A percentile compares a stretch with the other conserved stretches of the same genome.
These are phyloP conservation scores for Lithobius niger DNA, from an alignment of 1,140 invertebrate genomes.

Conservation along the genomic window DNA sequence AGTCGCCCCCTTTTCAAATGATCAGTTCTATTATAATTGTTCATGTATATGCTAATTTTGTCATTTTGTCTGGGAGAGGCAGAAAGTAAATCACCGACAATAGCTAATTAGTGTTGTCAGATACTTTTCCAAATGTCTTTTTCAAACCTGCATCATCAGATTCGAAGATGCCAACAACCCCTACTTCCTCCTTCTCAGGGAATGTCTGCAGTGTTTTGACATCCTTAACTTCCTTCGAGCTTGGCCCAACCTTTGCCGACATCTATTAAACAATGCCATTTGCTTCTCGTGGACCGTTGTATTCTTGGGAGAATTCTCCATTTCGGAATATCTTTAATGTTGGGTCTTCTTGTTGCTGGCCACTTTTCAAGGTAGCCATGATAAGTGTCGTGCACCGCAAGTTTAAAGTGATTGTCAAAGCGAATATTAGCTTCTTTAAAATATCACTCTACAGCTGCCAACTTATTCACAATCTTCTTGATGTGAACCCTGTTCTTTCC, in stretches of 20 bases:
- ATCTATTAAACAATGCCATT: constrained; percentile 89
- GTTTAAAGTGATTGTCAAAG: too few relatives aligned
- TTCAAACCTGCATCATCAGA: constrained; percentile 58
- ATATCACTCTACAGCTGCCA: constrained; percentile 76
- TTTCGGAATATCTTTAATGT: constrained; percentile 93
- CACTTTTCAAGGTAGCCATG: too few relatives aligned
- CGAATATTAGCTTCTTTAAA: constrained; percentile 89
- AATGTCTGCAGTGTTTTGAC: constrained; percentile 54
- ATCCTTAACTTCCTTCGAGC: constrained; percentile 65
- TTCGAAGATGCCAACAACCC: constrained; percentile 51
- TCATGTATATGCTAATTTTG: too few relatives aligned
- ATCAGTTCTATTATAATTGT: too few relatives aligned
- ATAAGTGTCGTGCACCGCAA: too few relatives aligned
- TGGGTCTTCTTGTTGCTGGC: constrained; percentile 88
- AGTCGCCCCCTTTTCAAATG: too few relatives aligned
- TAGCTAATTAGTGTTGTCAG: constrained; percentile 82
- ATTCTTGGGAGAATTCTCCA: constrained; percentile 79
- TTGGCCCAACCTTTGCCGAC: constrained; percentile 89
- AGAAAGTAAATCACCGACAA: too few relatives aligned
- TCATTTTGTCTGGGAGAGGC: too few relatives aligned
- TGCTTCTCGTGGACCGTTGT: constrained; percentile 90
- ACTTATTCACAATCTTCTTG: too few relatives aligned
- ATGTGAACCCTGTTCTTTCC: too few relatives aligned
- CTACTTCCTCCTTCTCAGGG: constrained; percentile 55
- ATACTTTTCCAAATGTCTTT: constrained; percentile 66